phyloP scores from a whole-genome alignment of 2,797 vertebrate genomes.

The Cyprinodon diabolis region DNA sequence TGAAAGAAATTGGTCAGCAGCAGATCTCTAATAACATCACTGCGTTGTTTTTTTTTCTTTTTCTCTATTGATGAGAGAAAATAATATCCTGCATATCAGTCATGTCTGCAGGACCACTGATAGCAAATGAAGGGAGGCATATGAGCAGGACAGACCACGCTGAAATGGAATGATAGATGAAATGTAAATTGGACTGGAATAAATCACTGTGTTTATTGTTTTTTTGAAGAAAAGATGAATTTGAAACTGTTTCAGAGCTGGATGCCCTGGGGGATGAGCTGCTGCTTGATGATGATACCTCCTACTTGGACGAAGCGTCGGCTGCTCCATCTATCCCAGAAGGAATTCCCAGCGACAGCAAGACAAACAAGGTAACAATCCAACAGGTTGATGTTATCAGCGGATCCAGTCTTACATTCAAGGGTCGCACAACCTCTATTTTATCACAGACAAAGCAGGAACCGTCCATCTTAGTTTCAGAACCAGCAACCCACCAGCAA shows the following conservation, averaged over 20 bases:
- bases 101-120: not conserved
- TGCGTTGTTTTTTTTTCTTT: not conserved
- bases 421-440: not conserved
- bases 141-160: not conserved
- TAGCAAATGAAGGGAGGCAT: not conserved
- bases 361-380: constrained; percentile 89
- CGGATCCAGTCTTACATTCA: not conserved
- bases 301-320: constrained; percentile 95
- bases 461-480: too few species aligned
- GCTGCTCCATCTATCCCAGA: constrained; percentile 95
- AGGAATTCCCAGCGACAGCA: constrained; percentile 90
- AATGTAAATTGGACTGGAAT: constrained; percentile 1
- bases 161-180: not conserved
- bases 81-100: constrained; percentile 1
- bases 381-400: not conserved
- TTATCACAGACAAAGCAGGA: too few species aligned
- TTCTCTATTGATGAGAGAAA: not conserved
- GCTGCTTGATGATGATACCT: constrained; percentile 93
- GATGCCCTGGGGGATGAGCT: constrained; percentile 97
- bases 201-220: not conserved
- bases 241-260: constrained; percentile 84
- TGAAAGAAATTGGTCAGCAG: not conserved
- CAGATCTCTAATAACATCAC: not conserved
- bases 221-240: constrained; percentile 1
- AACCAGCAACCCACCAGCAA: too few species aligned